Percentiles rank a stretch among this genome's conserved stretches.
phyloP scores from a whole-genome alignment of 1,140 invertebrate genomes.

The Grapholita molesta region DNA sequence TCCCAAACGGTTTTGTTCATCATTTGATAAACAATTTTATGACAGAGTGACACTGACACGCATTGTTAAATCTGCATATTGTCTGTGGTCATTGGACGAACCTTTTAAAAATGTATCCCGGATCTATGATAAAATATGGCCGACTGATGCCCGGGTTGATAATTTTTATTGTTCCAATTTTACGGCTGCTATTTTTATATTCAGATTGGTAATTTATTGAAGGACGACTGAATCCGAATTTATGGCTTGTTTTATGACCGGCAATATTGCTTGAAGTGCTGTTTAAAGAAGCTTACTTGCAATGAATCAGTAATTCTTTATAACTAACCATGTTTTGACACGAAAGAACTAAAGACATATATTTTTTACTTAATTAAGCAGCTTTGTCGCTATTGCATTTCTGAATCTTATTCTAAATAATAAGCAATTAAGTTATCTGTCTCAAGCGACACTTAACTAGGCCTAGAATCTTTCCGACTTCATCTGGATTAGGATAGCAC shows the following conservation, averaged over 20 bases:
- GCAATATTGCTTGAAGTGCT: neutral
- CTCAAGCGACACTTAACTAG: no score
- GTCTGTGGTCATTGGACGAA: neutral
- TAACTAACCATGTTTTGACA: no score
- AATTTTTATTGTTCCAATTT: neutral
- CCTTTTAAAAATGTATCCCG: slow-evolving; percentile 3
- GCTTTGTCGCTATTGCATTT: no score
- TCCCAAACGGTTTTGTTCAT: neutral
- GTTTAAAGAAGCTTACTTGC: neutral
- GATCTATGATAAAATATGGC: neutral
- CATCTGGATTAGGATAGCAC: no score
- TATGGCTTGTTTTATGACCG: neutral
- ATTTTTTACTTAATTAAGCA: no score
- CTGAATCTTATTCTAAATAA: no score
- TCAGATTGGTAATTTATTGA: neutral
- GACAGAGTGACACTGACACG: slow-evolving; percentile 5
- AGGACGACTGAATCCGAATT: neutral
- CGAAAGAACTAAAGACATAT: no score
- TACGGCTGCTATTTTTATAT: neutral
- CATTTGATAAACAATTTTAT: neutral
- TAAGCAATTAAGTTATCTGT: no score
- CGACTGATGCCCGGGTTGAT: neutral
- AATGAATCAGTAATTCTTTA: no score
- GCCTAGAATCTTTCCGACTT: no score
- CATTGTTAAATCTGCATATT: slow-evolving; percentile 1